phyloP scores from a whole-genome alignment of 2,113 vertebrate species.

The Brachyistius frenatus region DNA sequence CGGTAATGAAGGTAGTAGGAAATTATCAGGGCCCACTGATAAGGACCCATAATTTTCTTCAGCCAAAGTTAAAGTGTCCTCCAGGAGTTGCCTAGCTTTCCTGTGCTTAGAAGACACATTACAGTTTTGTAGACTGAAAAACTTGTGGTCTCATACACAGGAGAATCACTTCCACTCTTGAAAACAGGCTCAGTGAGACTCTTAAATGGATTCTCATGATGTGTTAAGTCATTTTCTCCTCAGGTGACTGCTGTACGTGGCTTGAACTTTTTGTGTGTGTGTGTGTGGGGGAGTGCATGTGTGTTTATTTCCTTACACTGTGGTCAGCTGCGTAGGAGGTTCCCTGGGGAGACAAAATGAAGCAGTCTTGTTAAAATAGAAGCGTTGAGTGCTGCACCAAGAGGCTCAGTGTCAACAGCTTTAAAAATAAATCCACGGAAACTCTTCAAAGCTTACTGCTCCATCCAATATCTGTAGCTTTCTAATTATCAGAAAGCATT shows the following conservation, averaged over 20 bases:
- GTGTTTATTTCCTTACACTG: conserved; percentile 37
- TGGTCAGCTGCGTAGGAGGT: conserved; percentile 45
- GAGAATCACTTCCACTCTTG: conserved; percentile 45
- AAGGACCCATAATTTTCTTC: conserved; percentile 22
- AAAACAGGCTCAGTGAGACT: conserved; percentile 45
- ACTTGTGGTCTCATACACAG: conserved; percentile 29
- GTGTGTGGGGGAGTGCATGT: neutral
- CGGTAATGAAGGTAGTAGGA: neutral
- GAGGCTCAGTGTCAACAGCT: conserved; percentile 41
- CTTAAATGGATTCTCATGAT: conserved; percentile 56
- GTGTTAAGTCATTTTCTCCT: conserved; percentile 62
- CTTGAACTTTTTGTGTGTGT: conserved; percentile 11
- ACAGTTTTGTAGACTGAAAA: conserved; percentile 42
- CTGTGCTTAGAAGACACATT: conserved; percentile 52
- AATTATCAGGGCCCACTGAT: neutral
- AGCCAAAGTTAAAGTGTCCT: conserved; percentile 50
- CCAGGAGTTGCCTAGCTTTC: conserved; percentile 1
- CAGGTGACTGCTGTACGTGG: conserved; percentile 45
- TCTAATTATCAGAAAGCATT: neutral
- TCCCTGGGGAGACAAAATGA: conserved; percentile 50
- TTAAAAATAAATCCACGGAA: conserved; percentile 31
- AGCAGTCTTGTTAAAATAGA: conserved; percentile 55
- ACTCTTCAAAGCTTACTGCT: conserved; percentile 10
- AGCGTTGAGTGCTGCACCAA: conserved; percentile 47
- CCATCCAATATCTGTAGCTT: neutral